These are phyloP conservation scores for Scrobipalpa costella DNA, from an alignment of 2,888 invertebrate genomes.

Conservation along the genomic window DNA sequence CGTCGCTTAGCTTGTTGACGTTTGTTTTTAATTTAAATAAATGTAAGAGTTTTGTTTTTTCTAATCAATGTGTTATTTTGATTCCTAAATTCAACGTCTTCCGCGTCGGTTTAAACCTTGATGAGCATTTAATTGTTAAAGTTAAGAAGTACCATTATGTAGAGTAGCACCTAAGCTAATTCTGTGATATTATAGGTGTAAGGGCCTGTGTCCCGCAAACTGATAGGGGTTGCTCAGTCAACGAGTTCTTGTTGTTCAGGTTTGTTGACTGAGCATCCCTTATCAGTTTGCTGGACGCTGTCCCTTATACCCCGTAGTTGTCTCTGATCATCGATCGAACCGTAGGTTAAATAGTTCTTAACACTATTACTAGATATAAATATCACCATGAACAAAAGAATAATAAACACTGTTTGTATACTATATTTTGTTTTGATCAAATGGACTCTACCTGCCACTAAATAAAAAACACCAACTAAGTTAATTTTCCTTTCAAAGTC, in stretches of 20 bases:
- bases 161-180: slow-evolving; percentile 62
- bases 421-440: slow-evolving; percentile 26
- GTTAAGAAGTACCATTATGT: slow-evolving; percentile 53
- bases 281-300: too few species aligned
- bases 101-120: slow-evolving; percentile 53
- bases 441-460: background rate
- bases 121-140: slow-evolving; percentile 57
- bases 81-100: slow-evolving; percentile 68
- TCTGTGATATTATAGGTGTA: slow-evolving; percentile 69
- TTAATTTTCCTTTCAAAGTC: background rate
- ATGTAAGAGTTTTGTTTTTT: slow-evolving; percentile 71
- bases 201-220: too few species aligned
- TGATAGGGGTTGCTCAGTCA: too few species aligned
- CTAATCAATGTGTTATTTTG: slow-evolving; percentile 63
- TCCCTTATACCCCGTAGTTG: too few species aligned
- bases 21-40: slow-evolving; percentile 69
- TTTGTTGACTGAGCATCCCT: too few species aligned
- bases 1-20: slow-evolving; percentile 73
- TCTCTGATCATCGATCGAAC: slow-evolving; percentile 47
- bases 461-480: too few species aligned
- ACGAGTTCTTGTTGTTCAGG: too few species aligned
- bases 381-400: slow-evolving; percentile 17
- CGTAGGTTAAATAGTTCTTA: slow-evolving; percentile 38
- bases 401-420: slow-evolving; percentile 28
- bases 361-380: slow-evolving; percentile 25